phyloP scores from a whole-genome alignment of 2,888 invertebrate genomes.

The Druceiella hillmani region DNA sequence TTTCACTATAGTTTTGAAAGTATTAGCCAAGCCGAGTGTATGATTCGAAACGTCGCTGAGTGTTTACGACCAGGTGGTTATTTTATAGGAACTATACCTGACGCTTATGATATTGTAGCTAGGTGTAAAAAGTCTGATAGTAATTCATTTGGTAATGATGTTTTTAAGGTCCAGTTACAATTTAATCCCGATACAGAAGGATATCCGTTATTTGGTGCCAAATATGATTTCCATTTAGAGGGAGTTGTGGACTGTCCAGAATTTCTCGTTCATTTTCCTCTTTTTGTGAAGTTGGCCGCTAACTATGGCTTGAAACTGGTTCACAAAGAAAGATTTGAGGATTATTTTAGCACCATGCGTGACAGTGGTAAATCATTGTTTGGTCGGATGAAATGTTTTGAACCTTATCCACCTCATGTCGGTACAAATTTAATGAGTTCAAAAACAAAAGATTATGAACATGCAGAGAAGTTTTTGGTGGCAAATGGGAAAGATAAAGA shows the following conservation, averaged over 20 bases:
- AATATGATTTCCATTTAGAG: conserved; percentile 93
- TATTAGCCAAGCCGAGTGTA: conserved; percentile 79
- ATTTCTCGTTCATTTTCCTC: conserved; percentile 92
- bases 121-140: conserved; percentile 54
- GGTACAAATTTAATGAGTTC: conserved; percentile 52
- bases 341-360: conserved; percentile 67
- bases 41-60: conserved; percentile 90
- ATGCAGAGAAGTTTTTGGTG: conserved; percentile 58
- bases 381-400: conserved; percentile 73
- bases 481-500: conserved; percentile 34
- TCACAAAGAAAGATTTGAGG: conserved; percentile 67
- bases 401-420: conserved; percentile 69
- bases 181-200: conserved; percentile 55
- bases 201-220: conserved; percentile 88
- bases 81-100: conserved; percentile 95
- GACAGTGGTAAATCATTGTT: conserved; percentile 55
- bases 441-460: conserved; percentile 62
- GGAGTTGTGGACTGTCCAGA: conserved; percentile 98
- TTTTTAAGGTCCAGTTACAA: conserved; percentile 68
- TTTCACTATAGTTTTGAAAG: conserved; percentile 97
- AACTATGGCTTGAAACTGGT: conserved; percentile 68
- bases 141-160: conserved; percentile 69
- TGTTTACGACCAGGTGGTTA: conserved; percentile 85
- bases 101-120: conserved; percentile 87
- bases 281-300: conserved; percentile 66